A percentile compares a stretch with the other conserved stretches of the same genome.
Evolutionary conservation across 1,140 invertebrate species (phyloP).

Genomic region (Tenebrio molitor): DNA sequence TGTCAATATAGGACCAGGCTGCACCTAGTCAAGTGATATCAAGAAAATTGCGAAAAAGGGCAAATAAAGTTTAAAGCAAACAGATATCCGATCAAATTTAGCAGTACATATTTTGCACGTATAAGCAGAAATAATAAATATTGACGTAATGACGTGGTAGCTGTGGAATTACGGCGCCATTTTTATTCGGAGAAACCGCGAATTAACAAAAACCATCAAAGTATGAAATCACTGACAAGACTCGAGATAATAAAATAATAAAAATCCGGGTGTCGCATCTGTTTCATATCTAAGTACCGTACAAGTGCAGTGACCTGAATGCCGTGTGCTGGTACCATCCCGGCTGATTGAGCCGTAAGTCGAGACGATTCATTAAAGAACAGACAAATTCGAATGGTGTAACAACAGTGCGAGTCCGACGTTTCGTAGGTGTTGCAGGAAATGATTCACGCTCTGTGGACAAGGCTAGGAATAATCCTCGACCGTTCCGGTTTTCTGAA

Average conservation of each 20-base stretch:
- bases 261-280: constrained; percentile 14
- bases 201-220: neutral
- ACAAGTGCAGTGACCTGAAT: constrained; percentile 29
- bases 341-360: neutral
- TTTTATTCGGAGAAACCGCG: neutral
- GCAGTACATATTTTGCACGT: too few relatives aligned
- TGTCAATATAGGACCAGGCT: too few relatives aligned
- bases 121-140: neutral
- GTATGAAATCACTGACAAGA: neutral
- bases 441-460: constrained; percentile 26
- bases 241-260: constrained; percentile 22
- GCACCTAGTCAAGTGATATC: too few relatives aligned
- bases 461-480: neutral
- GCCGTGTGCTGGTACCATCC: neutral
- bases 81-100: too few relatives aligned
- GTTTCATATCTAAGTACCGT: constrained; percentile 37
- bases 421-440: constrained; percentile 10
- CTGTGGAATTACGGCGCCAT: neutral
- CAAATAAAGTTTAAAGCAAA: too few relatives aligned
- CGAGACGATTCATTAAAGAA: neutral
- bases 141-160: neutral
- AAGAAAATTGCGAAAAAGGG: too few relatives aligned
- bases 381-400: neutral
- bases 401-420: neutral
- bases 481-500: constrained; percentile 1